Percentiles rank a stretch among this genome's conserved stretches.
These are phyloP conservation scores for Vulpes vulpes DNA, from an alignment of 2,113 vertebrate genomes.

Conservation along the genomic window DNA sequence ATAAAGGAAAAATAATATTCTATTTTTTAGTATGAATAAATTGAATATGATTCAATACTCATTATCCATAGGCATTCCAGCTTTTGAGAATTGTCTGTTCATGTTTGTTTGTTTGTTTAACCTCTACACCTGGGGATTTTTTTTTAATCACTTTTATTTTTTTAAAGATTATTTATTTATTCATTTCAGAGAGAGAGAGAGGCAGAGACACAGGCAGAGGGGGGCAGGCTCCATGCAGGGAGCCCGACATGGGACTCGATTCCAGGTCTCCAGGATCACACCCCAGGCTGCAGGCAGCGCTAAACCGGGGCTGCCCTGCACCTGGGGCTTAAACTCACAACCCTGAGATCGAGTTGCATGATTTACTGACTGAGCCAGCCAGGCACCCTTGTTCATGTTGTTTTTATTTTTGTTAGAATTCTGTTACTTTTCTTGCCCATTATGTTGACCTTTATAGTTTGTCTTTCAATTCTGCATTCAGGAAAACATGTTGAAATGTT, in stretches of 20 bases:
- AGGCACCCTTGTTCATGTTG: neutral
- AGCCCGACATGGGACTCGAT: no score
- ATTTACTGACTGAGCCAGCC: neutral
- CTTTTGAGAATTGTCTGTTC: neutral
- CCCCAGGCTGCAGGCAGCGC: no score
- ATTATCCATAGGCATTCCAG: neutral
- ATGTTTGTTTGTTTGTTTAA: neutral
- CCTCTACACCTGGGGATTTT: neutral
- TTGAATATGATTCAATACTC: neutral
- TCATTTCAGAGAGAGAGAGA: no score
- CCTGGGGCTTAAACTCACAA: neutral
- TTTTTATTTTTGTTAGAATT: neutral
- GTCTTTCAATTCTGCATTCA: slow-evolving; percentile 24
- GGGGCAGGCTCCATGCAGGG: no score
- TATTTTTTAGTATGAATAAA: neutral
- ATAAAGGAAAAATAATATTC: neutral
- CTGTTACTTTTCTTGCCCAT: neutral
- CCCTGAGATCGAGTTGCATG: neutral
- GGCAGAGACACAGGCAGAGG: no score
- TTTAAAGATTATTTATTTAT: no score
- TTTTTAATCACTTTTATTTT: no score
- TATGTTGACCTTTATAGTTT: neutral
- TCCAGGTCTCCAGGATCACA: no score
- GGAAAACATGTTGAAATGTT: neutral
- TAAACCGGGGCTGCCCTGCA: no score